A percentile compares a stretch with the other conserved stretches of the same genome.
Conservation (phyloP, 2,888 invertebrate genomes). For the Polyommatus icarus region DNA sequence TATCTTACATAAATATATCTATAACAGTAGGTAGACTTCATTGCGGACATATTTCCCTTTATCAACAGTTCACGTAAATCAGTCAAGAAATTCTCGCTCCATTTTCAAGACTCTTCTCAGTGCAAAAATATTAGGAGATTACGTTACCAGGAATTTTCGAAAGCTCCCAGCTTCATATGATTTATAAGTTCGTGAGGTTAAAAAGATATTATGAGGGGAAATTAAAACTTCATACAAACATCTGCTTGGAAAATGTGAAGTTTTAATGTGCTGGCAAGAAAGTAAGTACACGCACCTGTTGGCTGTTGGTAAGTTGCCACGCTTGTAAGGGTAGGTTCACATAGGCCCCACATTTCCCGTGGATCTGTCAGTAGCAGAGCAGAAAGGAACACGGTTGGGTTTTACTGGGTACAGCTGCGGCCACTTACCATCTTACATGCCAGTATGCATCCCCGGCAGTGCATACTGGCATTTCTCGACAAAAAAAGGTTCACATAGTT, state of each 20-base stretch:
- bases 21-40: neutral
- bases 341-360: too few species aligned
- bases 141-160: neutral
- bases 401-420: too few species aligned
- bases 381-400: too few species aligned
- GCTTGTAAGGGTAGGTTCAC: too few species aligned
- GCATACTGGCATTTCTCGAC: too few species aligned
- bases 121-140: neutral
- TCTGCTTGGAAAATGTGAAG: neutral
- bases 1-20: too few species aligned
- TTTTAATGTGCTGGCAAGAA: neutral
- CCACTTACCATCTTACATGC: too few species aligned
- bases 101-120: neutral
- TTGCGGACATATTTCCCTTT: neutral
- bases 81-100: neutral
- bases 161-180: neutral
- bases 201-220: neutral
- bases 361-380: too few species aligned
- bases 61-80: neutral
- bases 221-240: neutral
- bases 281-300: neutral
- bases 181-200: neutral
- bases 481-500: too few species aligned
- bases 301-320: neutral
- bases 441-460: too few species aligned